Evolutionary conservation across 2,888 invertebrate species (phyloP).

Genomic region (Ceraclea dissimilis): DNA sequence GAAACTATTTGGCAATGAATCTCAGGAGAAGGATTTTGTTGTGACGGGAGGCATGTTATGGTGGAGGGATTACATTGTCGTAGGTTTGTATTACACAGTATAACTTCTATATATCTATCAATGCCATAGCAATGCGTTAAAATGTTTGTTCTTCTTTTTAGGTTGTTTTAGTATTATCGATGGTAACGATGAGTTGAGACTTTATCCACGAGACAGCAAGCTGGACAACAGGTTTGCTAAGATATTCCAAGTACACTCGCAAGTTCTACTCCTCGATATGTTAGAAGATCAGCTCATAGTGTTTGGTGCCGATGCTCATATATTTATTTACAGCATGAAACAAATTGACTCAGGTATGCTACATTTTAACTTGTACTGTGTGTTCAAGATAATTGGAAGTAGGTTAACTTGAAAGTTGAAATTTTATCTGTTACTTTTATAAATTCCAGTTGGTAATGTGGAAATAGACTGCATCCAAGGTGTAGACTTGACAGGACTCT

Average conservation of each 20-base stretch:
- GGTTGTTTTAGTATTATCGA: slow-evolving; percentile 67
- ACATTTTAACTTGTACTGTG: background rate
- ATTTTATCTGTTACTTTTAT: too few species aligned
- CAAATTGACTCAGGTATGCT: slow-evolving; percentile 47
- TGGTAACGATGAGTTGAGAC: slow-evolving; percentile 82
- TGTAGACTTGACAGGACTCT: slow-evolving; percentile 74
- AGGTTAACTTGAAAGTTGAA: too few species aligned
- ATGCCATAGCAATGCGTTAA: too few species aligned
- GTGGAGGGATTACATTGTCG: slow-evolving; percentile 86
- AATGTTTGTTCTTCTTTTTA: slow-evolving; percentile 26
- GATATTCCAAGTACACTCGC: slow-evolving; percentile 75
- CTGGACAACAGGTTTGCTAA: slow-evolving; percentile 89
- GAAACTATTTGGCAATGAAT: slow-evolving; percentile 99
- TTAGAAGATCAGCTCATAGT: slow-evolving; percentile 81
- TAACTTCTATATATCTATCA: background rate
- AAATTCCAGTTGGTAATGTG: slow-evolving; percentile 40
- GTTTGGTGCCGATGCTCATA: slow-evolving; percentile 77
- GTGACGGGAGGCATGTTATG: slow-evolving; percentile 93
- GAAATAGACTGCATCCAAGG: slow-evolving; percentile 51
- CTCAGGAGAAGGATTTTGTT: slow-evolving; percentile 95
- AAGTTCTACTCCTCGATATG: slow-evolving; percentile 78
- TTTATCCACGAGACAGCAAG: slow-evolving; percentile 86
- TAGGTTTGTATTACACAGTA: slow-evolving; percentile 47
- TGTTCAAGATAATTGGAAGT: too few species aligned
- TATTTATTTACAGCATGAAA: slow-evolving; percentile 61